These are phyloP conservation scores for Semotilus atromaculatus DNA, from an alignment of 2,797 vertebrate genomes.

Conservation along the genomic window DNA sequence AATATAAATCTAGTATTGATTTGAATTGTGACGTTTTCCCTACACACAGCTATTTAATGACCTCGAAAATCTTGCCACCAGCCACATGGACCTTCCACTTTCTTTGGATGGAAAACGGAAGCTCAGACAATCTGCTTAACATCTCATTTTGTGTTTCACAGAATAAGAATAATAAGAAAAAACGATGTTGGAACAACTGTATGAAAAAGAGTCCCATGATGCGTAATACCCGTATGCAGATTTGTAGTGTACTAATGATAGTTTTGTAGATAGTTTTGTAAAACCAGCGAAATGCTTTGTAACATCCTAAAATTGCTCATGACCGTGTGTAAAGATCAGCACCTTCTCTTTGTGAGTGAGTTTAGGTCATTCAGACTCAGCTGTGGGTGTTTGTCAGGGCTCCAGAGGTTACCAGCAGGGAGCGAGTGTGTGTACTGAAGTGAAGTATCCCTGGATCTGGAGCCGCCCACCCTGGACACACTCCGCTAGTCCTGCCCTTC, in stretches of 20 bases:
- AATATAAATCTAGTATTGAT: background rate
- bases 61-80: background rate
- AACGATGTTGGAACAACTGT: background rate
- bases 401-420: conserved; percentile 44
- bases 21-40: background rate
- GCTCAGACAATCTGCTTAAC: background rate
- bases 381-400: conserved; percentile 44
- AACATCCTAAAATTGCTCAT: background rate
- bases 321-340: conserved; percentile 9
- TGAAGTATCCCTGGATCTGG: conserved; percentile 55
- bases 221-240: background rate
- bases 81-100: background rate
- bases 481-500: conserved; percentile 51
- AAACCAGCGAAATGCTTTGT: conserved; percentile 26
- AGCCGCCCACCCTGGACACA: conserved; percentile 54
- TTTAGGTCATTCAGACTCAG: background rate
- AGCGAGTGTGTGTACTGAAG: conserved; percentile 49
- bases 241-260: background rate
- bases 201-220: background rate
- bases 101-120: conserved; percentile 1
- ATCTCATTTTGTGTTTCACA: background rate
- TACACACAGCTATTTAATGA: background rate
- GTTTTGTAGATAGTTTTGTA: conserved; percentile 8
- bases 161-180: background rate
- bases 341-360: background rate